A percentile compares a stretch with the other conserved stretches of the same genome.
phyloP scores from a whole-genome alignment of 1,140 invertebrate species.

The Atta texana region DNA sequence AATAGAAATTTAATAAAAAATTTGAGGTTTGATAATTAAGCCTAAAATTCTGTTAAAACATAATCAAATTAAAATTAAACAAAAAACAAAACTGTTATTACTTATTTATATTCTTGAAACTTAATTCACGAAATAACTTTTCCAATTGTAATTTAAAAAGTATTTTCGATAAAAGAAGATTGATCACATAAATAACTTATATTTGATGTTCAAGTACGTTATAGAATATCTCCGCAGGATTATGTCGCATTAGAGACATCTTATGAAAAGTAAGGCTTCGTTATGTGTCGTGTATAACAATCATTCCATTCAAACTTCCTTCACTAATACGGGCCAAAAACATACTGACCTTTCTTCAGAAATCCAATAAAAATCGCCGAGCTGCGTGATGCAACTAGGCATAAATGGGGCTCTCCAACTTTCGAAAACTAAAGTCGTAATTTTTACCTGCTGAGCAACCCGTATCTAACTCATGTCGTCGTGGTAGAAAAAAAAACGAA shows the following conservation, averaged over 20 bases:
- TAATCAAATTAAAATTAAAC: not conserved
- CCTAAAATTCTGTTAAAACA: not conserved
- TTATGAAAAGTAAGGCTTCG: conserved; percentile 1
- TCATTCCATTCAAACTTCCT: not conserved
- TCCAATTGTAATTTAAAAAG: not conserved
- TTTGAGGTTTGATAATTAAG: not conserved
- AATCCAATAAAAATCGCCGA: not conserved
- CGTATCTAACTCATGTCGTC: conserved; percentile 6
- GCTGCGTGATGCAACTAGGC: conserved; percentile 2
- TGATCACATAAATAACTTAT: not conserved
- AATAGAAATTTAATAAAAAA: not conserved
- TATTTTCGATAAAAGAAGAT: not conserved
- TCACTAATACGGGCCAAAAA: conserved; percentile 20
- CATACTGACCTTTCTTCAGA: conserved; percentile 35
- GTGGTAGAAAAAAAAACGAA: not conserved
- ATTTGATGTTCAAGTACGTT: not conserved
- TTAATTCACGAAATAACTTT: not conserved
- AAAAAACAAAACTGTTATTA: not conserved
- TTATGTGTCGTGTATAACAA: not conserved
- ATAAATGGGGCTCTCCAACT: conserved; percentile 52
- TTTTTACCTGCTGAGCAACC: conserved; percentile 60
- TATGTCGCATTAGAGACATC: not conserved
- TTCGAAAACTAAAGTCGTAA: conserved; percentile 56
- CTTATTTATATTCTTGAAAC: not conserved
- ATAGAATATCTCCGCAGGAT: not conserved